Evolutionary conservation across 2,888 invertebrate genomes (phyloP).

Genomic region (Odontothrips loti): DNA sequence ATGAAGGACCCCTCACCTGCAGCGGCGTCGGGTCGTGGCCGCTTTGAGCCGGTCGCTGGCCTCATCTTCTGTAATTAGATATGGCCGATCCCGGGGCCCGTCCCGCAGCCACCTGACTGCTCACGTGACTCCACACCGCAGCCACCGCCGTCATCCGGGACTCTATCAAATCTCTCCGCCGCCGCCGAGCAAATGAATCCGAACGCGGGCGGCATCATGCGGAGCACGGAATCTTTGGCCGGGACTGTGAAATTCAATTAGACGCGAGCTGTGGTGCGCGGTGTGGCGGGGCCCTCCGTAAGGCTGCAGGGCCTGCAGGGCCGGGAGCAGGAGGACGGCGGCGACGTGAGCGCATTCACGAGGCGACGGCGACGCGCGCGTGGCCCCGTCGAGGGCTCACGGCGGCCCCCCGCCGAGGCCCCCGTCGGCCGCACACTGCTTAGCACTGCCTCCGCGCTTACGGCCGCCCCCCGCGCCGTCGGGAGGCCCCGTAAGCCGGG

Average conservation of each 20-base stretch:
- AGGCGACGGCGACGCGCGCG: too few relatives aligned
- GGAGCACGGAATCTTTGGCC: neutral
- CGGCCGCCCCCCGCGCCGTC: neutral
- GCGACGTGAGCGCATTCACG: too few relatives aligned
- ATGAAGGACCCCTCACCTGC: too few relatives aligned
- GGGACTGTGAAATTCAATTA: constrained; percentile 21
- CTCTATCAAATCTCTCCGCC: neutral
- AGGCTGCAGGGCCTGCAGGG: neutral
- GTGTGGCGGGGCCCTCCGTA: neutral
- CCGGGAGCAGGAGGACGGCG: too few relatives aligned
- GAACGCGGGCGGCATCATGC: neutral
- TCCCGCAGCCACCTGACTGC: neutral
- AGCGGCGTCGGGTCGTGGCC: neutral
- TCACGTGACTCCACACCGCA: neutral
- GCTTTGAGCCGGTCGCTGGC: neutral
- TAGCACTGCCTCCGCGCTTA: neutral
- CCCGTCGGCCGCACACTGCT: too few relatives aligned
- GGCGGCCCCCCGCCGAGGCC: too few relatives aligned
- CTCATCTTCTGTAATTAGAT: constrained; percentile 26
- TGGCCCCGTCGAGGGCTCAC: too few relatives aligned
- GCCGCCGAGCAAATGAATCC: constrained; percentile 1
- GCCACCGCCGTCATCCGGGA: neutral
- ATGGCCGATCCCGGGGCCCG: neutral
- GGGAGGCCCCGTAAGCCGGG: neutral
- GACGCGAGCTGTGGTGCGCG: neutral